A percentile compares a stretch with the other conserved stretches of the same genome.
phyloP scores from a whole-genome alignment of 2,888 invertebrate genomes.

The Aspidapion aeneum region DNA sequence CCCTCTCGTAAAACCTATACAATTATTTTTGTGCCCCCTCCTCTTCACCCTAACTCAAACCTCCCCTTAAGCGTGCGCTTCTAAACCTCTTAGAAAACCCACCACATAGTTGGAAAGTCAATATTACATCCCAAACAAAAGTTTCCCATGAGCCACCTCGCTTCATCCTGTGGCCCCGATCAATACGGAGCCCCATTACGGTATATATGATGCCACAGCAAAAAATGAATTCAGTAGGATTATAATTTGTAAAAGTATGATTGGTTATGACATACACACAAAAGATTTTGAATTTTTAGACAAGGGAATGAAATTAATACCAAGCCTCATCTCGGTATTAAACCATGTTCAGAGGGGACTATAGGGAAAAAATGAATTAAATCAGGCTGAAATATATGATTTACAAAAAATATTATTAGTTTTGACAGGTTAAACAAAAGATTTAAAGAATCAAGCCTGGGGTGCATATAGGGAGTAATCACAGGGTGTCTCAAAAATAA shows the following conservation, averaged over 20 bases:
- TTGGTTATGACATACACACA: background rate
- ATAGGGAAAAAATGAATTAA: too few relatives aligned
- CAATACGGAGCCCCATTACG: background rate
- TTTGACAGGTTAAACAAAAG: too few relatives aligned
- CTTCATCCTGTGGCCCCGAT: background rate
- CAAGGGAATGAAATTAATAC: too few relatives aligned
- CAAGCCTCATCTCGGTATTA: too few relatives aligned
- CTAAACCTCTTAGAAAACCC: background rate
- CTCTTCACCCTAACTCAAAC: background rate
- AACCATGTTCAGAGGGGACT: too few relatives aligned
- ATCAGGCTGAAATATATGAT: too few relatives aligned
- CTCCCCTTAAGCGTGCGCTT: background rate
- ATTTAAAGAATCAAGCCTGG: too few relatives aligned
- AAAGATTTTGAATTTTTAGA: background rate
- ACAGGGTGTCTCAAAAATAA: too few relatives aligned
- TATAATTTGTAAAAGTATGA: background rate
- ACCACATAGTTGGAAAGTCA: background rate
- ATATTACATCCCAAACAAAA: background rate
- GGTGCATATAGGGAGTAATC: too few relatives aligned
- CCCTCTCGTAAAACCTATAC: too few relatives aligned
- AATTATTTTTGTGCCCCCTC: background rate
- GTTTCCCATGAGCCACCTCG: background rate
- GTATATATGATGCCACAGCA: background rate
- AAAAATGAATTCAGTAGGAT: background rate
- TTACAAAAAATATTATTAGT: too few relatives aligned